A percentile compares a stretch with the other conserved stretches of the same genome.
Evolutionary conservation across 2,113 vertebrate genomes (phyloP).

Genomic region (Mohoua ochrocephala): DNA sequence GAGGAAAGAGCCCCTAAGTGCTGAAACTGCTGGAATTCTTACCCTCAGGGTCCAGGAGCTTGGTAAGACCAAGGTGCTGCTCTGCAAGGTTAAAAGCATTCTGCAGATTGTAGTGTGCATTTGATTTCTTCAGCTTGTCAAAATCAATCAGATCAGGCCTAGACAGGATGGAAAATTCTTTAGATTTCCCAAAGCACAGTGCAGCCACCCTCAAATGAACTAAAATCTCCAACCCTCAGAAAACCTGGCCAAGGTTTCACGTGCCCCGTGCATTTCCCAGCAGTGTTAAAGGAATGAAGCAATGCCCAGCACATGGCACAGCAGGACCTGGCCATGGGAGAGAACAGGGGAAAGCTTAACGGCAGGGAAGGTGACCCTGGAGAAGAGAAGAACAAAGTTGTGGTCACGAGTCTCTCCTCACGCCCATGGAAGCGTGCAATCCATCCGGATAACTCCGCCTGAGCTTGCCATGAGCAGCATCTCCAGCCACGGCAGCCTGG

Average conservation of each 20-base stretch:
- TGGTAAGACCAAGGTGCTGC: conserved; percentile 94
- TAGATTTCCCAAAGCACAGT: background rate
- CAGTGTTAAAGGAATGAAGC: background rate
- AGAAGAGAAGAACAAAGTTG: background rate
- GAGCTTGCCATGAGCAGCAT: background rate
- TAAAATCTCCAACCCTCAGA: background rate
- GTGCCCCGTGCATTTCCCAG: background rate
- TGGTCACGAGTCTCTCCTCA: background rate
- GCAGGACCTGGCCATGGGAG: background rate
- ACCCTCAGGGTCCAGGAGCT: conserved; percentile 94
- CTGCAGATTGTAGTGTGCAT: conserved; percentile 96
- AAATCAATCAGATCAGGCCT: conserved; percentile 97
- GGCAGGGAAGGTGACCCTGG: background rate
- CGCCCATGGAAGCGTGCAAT: accelerated
- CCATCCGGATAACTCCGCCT: accelerated
- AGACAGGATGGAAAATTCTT: conserved; percentile 26
- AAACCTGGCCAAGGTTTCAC: background rate
- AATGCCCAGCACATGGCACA: background rate
- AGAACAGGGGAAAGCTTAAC: background rate
- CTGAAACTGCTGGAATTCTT: conserved; percentile 39
- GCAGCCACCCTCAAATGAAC: background rate
- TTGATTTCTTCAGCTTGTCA: conserved; percentile 97
- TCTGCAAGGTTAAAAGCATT: conserved; percentile 97
- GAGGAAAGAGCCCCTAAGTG: background rate
- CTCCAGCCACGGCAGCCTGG: background rate